Base-by-base conservation (phyloP, 2,888 invertebrate species). In the Blera fallax region DNA sequence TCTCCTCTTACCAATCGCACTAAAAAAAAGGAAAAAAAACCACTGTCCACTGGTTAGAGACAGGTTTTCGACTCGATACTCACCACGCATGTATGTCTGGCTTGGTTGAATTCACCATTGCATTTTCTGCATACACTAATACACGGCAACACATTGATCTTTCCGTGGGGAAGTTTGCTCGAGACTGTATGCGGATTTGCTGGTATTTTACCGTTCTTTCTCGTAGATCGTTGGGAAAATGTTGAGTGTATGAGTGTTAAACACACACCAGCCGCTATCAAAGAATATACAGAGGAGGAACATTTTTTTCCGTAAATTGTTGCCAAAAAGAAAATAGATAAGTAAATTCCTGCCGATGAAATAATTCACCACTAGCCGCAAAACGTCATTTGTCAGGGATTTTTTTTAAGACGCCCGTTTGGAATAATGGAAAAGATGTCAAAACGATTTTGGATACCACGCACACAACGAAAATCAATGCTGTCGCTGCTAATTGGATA, bases 71-170 rank as follows among this genome's bases (percentile, higher is more conserved):
- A 32, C 14, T 10, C 45, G 8, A 54, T 70, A 85, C 18, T 62
- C 81, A 81, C 81, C 85, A 81, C 69, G 81, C 85, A 74, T 72
- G 85, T 81, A 74, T 72, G 85, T 81, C 85, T 81, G 54, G 79
- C 65, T 64, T 56, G 58, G 48, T 69, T n/a, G 29, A 54, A 52
- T 65, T 67, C 50, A 54, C 37, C 32, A 52, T 8, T 52, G 70
- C 48, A 64, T 65, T 76, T 62, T 74, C 62, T 65, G 60, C 52
- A 62, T 52, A 65, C 40, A 65, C 65, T 29, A 54, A 60, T 54
- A 34, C 58, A 43, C 40, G 32, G 18, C 18, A 40, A 74, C 32
- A 24, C 14, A 74, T 43, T 64, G 58, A 60, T 83, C 69, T 54
- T 37, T 21, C 37, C 54, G 11, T 24, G 24, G 54, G 3, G 24